These are phyloP conservation scores for Polydesmus complanatus DNA, from an alignment of 2,888 invertebrate species.

Conservation along the genomic window DNA sequence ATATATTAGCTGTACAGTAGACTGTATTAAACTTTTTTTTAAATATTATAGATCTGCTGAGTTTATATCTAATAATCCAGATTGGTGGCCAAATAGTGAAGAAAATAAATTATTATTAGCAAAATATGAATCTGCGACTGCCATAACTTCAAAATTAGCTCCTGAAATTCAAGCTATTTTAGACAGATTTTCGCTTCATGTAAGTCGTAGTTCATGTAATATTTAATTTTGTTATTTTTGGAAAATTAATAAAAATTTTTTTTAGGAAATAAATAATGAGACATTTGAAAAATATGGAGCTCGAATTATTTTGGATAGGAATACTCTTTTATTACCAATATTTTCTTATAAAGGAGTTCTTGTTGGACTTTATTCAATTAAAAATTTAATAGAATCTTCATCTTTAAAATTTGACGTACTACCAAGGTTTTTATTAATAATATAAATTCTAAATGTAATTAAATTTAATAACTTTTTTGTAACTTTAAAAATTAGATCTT, in stretches of 20 bases:
- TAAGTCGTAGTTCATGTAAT: too few relatives aligned
- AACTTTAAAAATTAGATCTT: not conserved
- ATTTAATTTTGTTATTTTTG: not conserved
- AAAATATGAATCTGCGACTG: not conserved
- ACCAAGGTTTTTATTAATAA: too few relatives aligned
- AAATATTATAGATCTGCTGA: too few relatives aligned
- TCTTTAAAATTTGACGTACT: not conserved
- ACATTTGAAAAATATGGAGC: slow-evolving; percentile 3
- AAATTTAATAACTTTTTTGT: too few relatives aligned
- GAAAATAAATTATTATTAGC: not conserved
- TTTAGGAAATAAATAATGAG: not conserved
- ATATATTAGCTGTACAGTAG: not conserved
- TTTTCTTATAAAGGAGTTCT: not conserved
- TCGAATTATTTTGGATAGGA: slow-evolving; percentile 8
- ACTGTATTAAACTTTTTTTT: not conserved
- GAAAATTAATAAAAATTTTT: not conserved
- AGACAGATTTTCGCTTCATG: not conserved
- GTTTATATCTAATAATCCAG: not conserved
- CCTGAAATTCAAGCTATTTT: not conserved
- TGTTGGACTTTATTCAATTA: not conserved
- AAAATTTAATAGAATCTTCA: not conserved
- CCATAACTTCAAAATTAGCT: not conserved
- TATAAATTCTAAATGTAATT: too few relatives aligned
- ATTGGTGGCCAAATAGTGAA: not conserved
- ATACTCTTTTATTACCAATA: not conserved